These are phyloP conservation scores for Beroe forskalii DNA, from an alignment of 37 sponge, comb jelly and placozoan species.

Conservation along the genomic window DNA sequence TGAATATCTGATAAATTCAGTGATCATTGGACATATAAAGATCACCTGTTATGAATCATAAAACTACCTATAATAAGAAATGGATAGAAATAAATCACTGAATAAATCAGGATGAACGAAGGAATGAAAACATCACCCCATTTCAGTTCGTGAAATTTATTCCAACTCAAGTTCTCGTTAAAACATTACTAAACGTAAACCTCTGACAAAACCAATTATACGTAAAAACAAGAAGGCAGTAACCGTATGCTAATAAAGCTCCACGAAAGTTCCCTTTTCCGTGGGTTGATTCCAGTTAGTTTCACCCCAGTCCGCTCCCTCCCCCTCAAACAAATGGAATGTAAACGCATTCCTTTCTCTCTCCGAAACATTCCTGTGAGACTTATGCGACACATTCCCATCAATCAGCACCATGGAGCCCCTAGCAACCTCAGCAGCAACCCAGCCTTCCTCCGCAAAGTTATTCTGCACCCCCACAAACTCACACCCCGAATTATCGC, in stretches of 20 bases:
- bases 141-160: too few species aligned
- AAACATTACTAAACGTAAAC: not conserved
- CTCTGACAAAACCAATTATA: not conserved
- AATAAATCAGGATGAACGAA: too few species aligned
- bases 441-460: slow-evolving; percentile 70
- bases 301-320: slow-evolving; percentile 77
- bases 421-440: slow-evolving; percentile 73
- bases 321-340: slow-evolving; percentile 92
- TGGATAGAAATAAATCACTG: too few species aligned
- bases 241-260: slow-evolving; percentile 20
- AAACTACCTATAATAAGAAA: too few species aligned
- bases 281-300: slow-evolving; percentile 80
- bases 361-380: slow-evolving; percentile 73
- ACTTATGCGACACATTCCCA: slow-evolving; percentile 92
- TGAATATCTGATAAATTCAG: too few species aligned
- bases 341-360: slow-evolving; percentile 91
- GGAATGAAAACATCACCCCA: too few species aligned
- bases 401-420: slow-evolving; percentile 90
- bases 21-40: too few species aligned
- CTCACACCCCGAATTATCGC: slow-evolving; percentile 52
- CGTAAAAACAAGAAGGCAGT: not conserved
- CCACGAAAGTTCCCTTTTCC: slow-evolving; percentile 54
- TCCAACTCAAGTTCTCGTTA: too few species aligned
- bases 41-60: too few species aligned
- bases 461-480: slow-evolving; percentile 46